Percentiles rank a stretch among this genome's conserved stretches.
Conservation (phyloP, 2,113 vertebrate species). For the Eurypyga helias region DNA sequence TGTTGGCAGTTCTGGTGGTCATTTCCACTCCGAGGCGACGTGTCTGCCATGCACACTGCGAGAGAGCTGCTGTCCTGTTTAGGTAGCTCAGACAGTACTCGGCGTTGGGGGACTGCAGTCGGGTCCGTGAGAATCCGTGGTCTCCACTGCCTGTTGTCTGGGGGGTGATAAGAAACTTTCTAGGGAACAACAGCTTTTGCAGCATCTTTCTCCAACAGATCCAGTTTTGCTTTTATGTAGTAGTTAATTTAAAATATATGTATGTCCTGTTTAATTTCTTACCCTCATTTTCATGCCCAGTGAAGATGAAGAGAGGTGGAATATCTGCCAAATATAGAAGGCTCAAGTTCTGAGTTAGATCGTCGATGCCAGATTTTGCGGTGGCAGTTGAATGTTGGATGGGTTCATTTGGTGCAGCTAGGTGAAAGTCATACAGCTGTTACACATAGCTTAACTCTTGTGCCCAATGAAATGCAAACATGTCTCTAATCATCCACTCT, state of each 20-base stretch:
- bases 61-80: background rate
- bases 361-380: background rate
- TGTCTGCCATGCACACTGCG: background rate
- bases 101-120: background rate
- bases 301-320: background rate
- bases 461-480: background rate
- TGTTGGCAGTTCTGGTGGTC: background rate
- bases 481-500: background rate
- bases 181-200: background rate
- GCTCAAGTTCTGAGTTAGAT: background rate
- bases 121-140: background rate
- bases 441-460: background rate
- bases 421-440: background rate
- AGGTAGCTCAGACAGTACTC: background rate
- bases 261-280: background rate
- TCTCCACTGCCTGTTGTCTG: accelerated
- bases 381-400: background rate
- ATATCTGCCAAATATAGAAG: background rate
- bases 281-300: background rate
- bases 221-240: background rate
- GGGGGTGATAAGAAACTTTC: background rate
- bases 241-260: background rate
- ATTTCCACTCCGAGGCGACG: background rate
- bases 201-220: background rate
- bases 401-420: background rate